phyloP scores from a whole-genome alignment of 2,797 vertebrate genomes.

The Sebastes ruberrimus region DNA sequence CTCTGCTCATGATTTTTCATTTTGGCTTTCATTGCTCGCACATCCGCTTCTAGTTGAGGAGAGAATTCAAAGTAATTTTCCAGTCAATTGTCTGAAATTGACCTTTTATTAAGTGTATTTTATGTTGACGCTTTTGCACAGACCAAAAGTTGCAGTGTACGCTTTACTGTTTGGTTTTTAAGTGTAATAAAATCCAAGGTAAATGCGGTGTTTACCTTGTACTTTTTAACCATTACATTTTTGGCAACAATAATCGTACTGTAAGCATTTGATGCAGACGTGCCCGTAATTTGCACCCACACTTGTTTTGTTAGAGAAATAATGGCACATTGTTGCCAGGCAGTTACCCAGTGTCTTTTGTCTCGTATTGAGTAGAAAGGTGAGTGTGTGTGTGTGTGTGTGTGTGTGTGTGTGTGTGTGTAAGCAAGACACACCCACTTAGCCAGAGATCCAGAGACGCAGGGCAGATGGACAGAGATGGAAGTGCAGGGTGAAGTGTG shows the following conservation, averaged over 20 bases:
- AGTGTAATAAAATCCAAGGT: not conserved
- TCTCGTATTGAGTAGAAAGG: slow-evolving; percentile 37
- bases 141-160: not conserved
- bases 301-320: slow-evolving; percentile 9
- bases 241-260: not conserved
- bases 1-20: not conserved
- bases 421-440: slow-evolving; percentile 56
- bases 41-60: not conserved
- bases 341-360: slow-evolving; percentile 37
- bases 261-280: not conserved
- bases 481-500: slow-evolving; percentile 66
- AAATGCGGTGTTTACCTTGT: not conserved
- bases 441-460: slow-evolving; percentile 56
- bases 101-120: not conserved
- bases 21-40: not conserved
- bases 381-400: not conserved
- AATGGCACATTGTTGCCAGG: slow-evolving; percentile 23
- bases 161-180: not conserved
- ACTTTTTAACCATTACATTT: not conserved
- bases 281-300: not conserved
- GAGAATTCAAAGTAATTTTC: not conserved
- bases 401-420: not conserved
- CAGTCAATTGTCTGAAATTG: not conserved
- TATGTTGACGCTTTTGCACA: not conserved
- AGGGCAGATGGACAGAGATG: slow-evolving; percentile 68